Evolutionary conservation across 2,797 vertebrate genomes (phyloP).

Genomic region (Euthynnus affinis): DNA sequence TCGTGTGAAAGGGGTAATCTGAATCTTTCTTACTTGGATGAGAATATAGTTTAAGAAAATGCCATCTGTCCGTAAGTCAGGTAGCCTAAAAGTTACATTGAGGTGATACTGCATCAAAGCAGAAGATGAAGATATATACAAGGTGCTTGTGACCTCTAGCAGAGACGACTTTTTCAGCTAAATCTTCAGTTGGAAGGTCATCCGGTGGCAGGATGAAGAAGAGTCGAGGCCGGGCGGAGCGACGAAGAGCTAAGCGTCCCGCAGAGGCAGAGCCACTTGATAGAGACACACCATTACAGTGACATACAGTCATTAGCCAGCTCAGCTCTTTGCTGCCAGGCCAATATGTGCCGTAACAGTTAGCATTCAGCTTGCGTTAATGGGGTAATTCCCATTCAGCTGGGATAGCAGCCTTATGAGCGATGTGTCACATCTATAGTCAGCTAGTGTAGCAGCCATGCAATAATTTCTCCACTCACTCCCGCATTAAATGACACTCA

Average conservation of each 20-base stretch:
- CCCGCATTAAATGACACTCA: slow-evolving; percentile 76
- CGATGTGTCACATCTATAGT: slow-evolving; percentile 76
- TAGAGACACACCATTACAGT: slow-evolving; percentile 74
- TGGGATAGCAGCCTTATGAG: slow-evolving; percentile 68
- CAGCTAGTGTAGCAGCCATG: slow-evolving; percentile 68
- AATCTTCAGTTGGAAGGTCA: slow-evolving; percentile 67
- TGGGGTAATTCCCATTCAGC: slow-evolving; percentile 79
- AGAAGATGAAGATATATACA: slow-evolving; percentile 18
- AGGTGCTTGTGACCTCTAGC: not conserved
- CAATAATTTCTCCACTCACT: slow-evolving; percentile 74
- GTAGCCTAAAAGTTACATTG: slow-evolving; percentile 12
- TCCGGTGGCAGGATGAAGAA: slow-evolving; percentile 43
- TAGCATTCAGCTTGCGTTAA: slow-evolving; percentile 75
- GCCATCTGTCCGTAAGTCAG: slow-evolving; percentile 23
- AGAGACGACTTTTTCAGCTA: slow-evolving; percentile 45
- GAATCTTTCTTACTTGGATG: slow-evolving; percentile 32
- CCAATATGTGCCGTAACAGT: slow-evolving; percentile 67
- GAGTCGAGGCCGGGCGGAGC: slow-evolving; percentile 46
- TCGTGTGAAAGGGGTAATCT: slow-evolving; percentile 14
- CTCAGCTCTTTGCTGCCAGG: slow-evolving; percentile 75
- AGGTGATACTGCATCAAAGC: slow-evolving; percentile 4
- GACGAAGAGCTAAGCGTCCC: slow-evolving; percentile 60
- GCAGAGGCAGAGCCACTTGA: slow-evolving; percentile 62
- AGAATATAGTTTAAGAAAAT: slow-evolving; percentile 21
- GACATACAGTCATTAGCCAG: slow-evolving; percentile 78